Evolutionary conservation across 2,113 vertebrate species (phyloP), one percentile per base, ranked within the genome.

Genomic region (Choloepus hoffmanni): DNA sequence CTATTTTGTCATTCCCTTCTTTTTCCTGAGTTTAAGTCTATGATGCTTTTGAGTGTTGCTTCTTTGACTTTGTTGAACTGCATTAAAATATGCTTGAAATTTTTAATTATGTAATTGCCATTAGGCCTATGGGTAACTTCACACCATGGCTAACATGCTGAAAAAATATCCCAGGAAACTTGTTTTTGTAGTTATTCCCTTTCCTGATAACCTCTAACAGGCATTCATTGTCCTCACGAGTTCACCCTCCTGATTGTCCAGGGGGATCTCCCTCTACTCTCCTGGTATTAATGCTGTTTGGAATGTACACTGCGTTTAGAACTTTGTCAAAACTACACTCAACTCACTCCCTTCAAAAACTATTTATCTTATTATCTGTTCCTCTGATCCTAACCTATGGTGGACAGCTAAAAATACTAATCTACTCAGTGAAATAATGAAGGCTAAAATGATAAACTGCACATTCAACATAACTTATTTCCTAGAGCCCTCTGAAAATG

Each of bases 81-180:
- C 33, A 58, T 67, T 86, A 92, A 79, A 67, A 67, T 94, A 62
- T 58, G 7, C 82, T 94, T 92, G 18, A 73, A 95, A 43, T 67
- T 19, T 53, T 73, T 83, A 36, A 73, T 84, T 90, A 92, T 83
- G 1, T 79, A 50, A 40, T 62, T 84, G 36, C 26, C 21, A 30
- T n/a, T 53, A 67, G 77, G 19, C n/a, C 15, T 83, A 30, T 65
- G 5, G 33, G 9, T 83, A 23, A 26, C 53, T 83, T 83, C 70
- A 23, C 7, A 14, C 33, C 16, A 16, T 79, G 45, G 15, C 8
- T 63, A 70, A 60, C 15, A 33, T 26, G 3, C n/a, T 89, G 53
- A 6, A 40, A 60, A 28, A 90, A 10, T 26, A 30, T 3, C 77
- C 36, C 3, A 53, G 10, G 40, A 72, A 88, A 19, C 76, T 93